Evolutionary conservation across 2,797 vertebrate genomes (phyloP), one percentile per base, ranked within the genome.

Genomic region (Nasua narica): DNA sequence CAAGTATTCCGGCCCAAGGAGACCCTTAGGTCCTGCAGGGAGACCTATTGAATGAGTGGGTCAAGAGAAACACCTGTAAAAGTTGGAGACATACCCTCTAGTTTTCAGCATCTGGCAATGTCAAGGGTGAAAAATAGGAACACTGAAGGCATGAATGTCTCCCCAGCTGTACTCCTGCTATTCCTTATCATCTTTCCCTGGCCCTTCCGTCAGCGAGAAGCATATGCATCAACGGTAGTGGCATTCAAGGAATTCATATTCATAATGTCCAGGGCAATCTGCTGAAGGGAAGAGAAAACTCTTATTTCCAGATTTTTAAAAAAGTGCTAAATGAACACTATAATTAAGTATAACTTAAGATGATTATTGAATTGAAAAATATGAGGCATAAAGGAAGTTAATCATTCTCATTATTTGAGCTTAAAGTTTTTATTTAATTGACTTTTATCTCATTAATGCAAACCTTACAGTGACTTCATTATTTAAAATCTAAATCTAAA

Each of bases 281-380:
- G 21, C 35, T 3, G 21, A 54, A 90, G 14, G 9, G 29, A 13
- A 74, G 69, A 84, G 25, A 32, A 78, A 67, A 82, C 14, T 77
- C 48, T 87, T 87, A 81, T 43, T 74, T 96, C 29, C 14, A 81
- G 62, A 50, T 70, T 58, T 58, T 70, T 4, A 1, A 85, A 77
- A 93, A 93, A 60, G 43, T 82, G 23, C 43, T 87, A 70, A 77
- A 70, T 91, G 56, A 88, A 37, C 48, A 40, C 14, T 58, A n/a
- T 35, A 88, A 65, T 84, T 65, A 69, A 90, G 5, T 40, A 32
- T 69, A 60, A 52, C 25, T 43, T 48, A 50, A 27, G 15, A 82
- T 72, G 89, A 81, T 67, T 79, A 70, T 70, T 87, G 32, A 56
- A 62, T 48, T 90, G n/a, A 86, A 95, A 94, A 95, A 62, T 81